Evolutionary conservation across 2,113 vertebrate species (phyloP), one percentile per base, ranked within the genome.

Genomic region (Lota lota): DNA sequence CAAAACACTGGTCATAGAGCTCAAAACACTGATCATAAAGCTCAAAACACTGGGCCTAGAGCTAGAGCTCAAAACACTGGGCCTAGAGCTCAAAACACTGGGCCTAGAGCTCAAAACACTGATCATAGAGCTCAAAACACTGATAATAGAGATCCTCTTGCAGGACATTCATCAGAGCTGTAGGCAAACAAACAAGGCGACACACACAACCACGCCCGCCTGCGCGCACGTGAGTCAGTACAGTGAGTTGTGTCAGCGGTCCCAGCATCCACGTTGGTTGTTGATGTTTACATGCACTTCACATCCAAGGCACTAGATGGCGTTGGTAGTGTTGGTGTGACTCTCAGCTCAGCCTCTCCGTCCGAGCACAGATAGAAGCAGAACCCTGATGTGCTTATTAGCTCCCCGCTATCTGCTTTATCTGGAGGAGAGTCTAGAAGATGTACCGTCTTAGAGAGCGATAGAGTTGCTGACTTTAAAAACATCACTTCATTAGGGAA

Each of bases 291-390:
- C 74, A 66, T 47, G 40, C 40, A 47, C 8, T 47, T 47, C 40
- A 47, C 40, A 14, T 47, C 40, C 40, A 8, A 47, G 8, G 82
- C 88, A 89, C 88, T 89, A 90, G 88, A 86, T 87, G 88, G 88
- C 88, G 79, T 82, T 73, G 82, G 74, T 74, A 85, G 70, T 63
- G 79, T 88, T 56, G 63, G 72, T 63, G 67, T 61, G 51, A 64
- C 61, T 28, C 58, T 62, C 47, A 63, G 64, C 70, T 72, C 58
- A 21, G 16, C 1, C 22, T 60, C 63, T 75, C 76, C 75, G 71
- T 73, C 76, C 75, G 69, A 47, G 40, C 40, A 47, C 40, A 14
- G 40, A 47, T 47, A 10, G 7, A 47, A 47, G 40, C 40, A 14
- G 12, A 3, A 50, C 19, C 6, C 56, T 47, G 40, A 47, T 14